Evolutionary conservation across 2,797 vertebrate species (phyloP).

Genomic region (Petrocephalus schoutedeni): DNA sequence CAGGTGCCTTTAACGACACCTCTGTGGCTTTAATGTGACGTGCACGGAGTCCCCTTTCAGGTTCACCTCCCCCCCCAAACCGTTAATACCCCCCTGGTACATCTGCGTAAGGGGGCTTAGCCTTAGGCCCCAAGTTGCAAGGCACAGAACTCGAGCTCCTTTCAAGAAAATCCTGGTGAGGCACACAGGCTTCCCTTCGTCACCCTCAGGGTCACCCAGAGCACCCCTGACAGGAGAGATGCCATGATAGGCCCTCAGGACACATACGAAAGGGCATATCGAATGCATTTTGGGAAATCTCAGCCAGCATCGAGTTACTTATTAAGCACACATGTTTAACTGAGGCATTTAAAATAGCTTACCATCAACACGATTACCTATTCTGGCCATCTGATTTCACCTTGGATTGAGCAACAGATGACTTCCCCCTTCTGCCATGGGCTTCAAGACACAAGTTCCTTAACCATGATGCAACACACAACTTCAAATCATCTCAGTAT

Average conservation of each 20-base stretch:
- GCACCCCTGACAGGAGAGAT: background rate
- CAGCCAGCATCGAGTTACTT: slow-evolving; percentile 1
- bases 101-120: slow-evolving; percentile 56
- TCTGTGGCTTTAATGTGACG: slow-evolving; percentile 52
- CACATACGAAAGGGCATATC: background rate
- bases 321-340: slow-evolving; percentile 8
- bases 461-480: background rate
- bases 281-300: background rate
- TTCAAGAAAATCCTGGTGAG: slow-evolving; percentile 40
- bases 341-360: slow-evolving; percentile 3
- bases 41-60: slow-evolving; percentile 55
- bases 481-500: background rate
- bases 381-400: background rate
- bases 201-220: background rate
- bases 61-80: slow-evolving; percentile 35
- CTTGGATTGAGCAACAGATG: background rate
- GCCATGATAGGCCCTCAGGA: background rate
- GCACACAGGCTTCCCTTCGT: background rate
- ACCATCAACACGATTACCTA: background rate
- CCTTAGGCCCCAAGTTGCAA: slow-evolving; percentile 58
- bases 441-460: background rate
- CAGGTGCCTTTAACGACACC: slow-evolving; percentile 57
- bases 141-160: slow-evolving; percentile 51
- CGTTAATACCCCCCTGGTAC: slow-evolving; percentile 40
- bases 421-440: background rate